Evolutionary conservation across 2,888 invertebrate genomes (phyloP).

Genomic region (Nomada ruficornis): DNA sequence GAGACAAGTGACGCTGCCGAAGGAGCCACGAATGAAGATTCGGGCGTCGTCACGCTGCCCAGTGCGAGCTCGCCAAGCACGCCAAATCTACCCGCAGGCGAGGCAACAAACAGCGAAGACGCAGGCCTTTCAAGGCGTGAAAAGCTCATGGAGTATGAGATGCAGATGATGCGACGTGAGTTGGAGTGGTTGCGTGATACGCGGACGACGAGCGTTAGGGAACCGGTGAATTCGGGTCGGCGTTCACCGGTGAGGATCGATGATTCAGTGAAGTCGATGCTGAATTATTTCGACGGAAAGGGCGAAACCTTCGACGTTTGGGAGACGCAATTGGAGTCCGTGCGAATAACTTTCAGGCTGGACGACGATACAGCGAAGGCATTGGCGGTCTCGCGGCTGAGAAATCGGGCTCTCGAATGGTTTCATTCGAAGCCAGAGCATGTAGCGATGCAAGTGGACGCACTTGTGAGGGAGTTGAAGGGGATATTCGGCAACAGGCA

Average conservation of each 20-base stretch:
- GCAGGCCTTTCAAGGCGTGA: neutral
- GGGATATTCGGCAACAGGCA: no score
- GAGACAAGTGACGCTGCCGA: no score
- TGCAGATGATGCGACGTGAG: neutral
- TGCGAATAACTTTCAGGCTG: conserved; percentile 31
- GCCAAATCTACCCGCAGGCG: no score
- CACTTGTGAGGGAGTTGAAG: no score
- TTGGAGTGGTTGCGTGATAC: conserved; percentile 8
- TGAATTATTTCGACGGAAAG: conserved; percentile 24
- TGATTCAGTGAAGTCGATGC: neutral
- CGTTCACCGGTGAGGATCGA: neutral
- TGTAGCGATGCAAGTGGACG: conserved; percentile 36
- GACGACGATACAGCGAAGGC: conserved; percentile 13
- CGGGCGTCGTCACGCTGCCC: no score
- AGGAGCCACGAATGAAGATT: no score
- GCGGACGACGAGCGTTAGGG: neutral
- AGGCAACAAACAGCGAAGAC: no score
- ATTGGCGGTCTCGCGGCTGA: conserved; percentile 31
- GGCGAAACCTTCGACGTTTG: conserved; percentile 5
- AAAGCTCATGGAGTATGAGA: neutral
- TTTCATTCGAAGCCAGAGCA: conserved; percentile 49
- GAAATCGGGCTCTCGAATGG: no score
- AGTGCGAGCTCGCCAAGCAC: no score
- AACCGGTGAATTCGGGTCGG: neutral
- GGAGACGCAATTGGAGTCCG: conserved; percentile 3